Conservation (phyloP, 2,113 vertebrate genomes). For the Saguinus midas region DNA sequence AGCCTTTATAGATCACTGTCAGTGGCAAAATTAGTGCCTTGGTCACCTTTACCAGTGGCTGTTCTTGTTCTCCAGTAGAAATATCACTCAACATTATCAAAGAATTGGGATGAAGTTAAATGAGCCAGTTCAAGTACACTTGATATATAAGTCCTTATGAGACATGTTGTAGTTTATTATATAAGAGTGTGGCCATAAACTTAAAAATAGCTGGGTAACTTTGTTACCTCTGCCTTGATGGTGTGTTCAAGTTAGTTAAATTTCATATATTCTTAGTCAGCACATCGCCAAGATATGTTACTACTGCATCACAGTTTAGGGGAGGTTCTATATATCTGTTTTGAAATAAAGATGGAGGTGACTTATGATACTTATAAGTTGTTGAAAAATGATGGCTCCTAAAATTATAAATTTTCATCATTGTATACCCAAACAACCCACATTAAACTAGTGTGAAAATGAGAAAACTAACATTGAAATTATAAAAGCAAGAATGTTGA, state of each 20-base stretch:
- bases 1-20: neutral
- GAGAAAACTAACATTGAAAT: neutral
- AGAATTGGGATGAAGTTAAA: neutral
- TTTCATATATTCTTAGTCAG: neutral
- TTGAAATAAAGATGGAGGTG: neutral
- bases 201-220: neutral
- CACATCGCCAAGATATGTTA: neutral
- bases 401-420: neutral
- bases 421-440: neutral
- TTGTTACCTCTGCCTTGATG: neutral
- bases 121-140: neutral
- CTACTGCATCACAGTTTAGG: neutral
- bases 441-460: neutral
- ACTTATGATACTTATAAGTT: neutral
- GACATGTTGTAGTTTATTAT: fast-evolving
- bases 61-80: neutral
- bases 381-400: neutral
- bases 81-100: neutral
- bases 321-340: neutral
- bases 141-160: neutral
- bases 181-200: neutral
- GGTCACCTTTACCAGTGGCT: too few species aligned
- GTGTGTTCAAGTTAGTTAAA: neutral
- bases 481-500: neutral
- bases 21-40: neutral